Percentiles rank a stretch among this genome's conserved stretches.
Evolutionary conservation across 2,113 vertebrate species (phyloP).

Genomic region (Platichthys stellatus): DNA sequence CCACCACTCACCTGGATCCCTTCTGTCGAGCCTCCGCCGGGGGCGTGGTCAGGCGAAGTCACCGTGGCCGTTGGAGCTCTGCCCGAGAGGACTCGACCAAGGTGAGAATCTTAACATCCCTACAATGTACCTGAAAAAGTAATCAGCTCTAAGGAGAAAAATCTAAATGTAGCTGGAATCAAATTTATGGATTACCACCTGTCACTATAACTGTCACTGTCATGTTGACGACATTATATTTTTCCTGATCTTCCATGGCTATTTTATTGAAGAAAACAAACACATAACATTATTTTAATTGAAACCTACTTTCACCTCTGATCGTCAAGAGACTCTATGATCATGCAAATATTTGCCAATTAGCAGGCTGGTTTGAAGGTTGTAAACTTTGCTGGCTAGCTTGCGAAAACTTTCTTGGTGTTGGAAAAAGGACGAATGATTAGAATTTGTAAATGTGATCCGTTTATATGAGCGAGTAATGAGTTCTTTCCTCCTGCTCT

Average conservation of each 20-base stretch:
- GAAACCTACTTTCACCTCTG: neutral
- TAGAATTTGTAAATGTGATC: neutral
- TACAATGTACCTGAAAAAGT: neutral
- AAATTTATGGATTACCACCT: too few relatives aligned
- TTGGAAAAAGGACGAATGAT: neutral
- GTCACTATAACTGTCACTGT: too few relatives aligned
- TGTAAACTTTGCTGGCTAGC: neutral
- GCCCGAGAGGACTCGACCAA: slow-evolving; percentile 87
- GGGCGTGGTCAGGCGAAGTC: slow-evolving; percentile 82
- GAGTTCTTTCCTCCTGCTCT: neutral
- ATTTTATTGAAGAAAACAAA: too few relatives aligned
- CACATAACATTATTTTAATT: neutral
- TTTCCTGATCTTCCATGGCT: too few relatives aligned
- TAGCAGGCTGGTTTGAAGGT: neutral
- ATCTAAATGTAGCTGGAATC: too few relatives aligned
- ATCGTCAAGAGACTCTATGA: neutral
- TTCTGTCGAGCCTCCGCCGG: slow-evolving; percentile 83
- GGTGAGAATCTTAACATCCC: slow-evolving; percentile 71
- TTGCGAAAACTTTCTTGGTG: neutral
- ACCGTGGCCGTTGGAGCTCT: slow-evolving; percentile 87
- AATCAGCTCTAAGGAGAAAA: too few relatives aligned
- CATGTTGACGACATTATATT: too few relatives aligned
- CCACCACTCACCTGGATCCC: slow-evolving; percentile 86
- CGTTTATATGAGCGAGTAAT: too few relatives aligned
- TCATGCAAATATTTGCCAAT: neutral